Conservation (phyloP, 2,888 invertebrate species). For the Automeris io region DNA sequence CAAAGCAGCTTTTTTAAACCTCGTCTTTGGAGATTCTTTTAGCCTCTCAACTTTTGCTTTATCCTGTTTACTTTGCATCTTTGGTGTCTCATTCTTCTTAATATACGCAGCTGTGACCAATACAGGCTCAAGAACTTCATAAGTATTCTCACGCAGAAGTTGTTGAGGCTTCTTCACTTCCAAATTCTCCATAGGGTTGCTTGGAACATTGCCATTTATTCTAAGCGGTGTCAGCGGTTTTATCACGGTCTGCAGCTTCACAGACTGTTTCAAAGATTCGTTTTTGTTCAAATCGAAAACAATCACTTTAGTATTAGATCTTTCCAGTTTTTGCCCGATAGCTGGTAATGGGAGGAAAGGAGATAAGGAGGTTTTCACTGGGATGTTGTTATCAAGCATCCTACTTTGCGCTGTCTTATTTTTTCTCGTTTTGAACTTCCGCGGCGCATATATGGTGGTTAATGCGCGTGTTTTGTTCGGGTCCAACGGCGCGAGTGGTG, state of each 20-base stretch:
- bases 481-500: slow-evolving; percentile 59
- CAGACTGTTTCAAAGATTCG: slow-evolving; percentile 26
- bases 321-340: slow-evolving; percentile 56
- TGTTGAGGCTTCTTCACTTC: slow-evolving; percentile 48
- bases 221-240: slow-evolving; percentile 58
- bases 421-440: slow-evolving; percentile 53
- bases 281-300: slow-evolving; percentile 54
- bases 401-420: slow-evolving; percentile 58
- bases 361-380: slow-evolving; percentile 51
- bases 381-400: slow-evolving; percentile 61
- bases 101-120: slow-evolving; percentile 41
- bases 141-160: slow-evolving; percentile 62
- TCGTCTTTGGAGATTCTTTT: slow-evolving; percentile 53
- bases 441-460: slow-evolving; percentile 66
- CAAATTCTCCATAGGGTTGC: background rate
- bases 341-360: slow-evolving; percentile 70
- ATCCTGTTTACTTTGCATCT: slow-evolving; percentile 11
- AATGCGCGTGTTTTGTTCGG: slow-evolving; percentile 61
- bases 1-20: slow-evolving; percentile 63
- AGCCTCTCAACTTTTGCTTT: slow-evolving; percentile 8
- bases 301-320: slow-evolving; percentile 56
- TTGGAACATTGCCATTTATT: background rate
- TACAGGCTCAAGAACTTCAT: slow-evolving; percentile 63
- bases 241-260: slow-evolving; percentile 51
- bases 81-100: slow-evolving; percentile 31